Conservation (phyloP, 2,113 vertebrate species). For the Leptodactylus fuscus region DNA sequence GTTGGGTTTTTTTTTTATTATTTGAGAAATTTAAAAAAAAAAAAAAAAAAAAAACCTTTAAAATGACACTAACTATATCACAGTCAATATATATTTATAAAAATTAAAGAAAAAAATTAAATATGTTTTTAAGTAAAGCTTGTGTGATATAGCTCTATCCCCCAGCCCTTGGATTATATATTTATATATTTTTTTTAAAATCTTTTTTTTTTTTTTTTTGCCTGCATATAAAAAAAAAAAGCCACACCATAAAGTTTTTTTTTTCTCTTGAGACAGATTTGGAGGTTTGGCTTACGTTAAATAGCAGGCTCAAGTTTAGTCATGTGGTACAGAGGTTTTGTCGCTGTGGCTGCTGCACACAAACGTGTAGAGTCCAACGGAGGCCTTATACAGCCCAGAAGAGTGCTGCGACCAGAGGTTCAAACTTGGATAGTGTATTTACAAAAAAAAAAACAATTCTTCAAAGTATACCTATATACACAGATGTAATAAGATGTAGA, state of each 20-base stretch:
- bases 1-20: slow-evolving; percentile 70
- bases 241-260: neutral
- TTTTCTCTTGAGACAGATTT: neutral
- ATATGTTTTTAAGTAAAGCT: slow-evolving; percentile 74
- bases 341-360: too few species aligned
- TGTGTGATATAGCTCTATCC: slow-evolving; percentile 66
- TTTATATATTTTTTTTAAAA: neutral
- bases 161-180: slow-evolving; percentile 70
- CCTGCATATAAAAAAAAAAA: neutral
- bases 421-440: slow-evolving; percentile 67
- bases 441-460: slow-evolving; percentile 65
- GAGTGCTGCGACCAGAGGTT: neutral
- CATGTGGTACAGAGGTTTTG: neutral
- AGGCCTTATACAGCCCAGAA: neutral
- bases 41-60: slow-evolving; percentile 58
- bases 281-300: neutral
- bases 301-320: neutral
- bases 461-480: slow-evolving; percentile 71
- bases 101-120: slow-evolving; percentile 60
- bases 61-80: slow-evolving; percentile 73
- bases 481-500: slow-evolving; percentile 69
- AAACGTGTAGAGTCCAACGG: neutral
- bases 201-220: slow-evolving; percentile 59
- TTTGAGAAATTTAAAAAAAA: slow-evolving; percentile 66
- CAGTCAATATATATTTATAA: slow-evolving; percentile 76